Evolutionary conservation across 2,113 vertebrate species (phyloP).

Genomic region (Lucifuga dentata): DNA sequence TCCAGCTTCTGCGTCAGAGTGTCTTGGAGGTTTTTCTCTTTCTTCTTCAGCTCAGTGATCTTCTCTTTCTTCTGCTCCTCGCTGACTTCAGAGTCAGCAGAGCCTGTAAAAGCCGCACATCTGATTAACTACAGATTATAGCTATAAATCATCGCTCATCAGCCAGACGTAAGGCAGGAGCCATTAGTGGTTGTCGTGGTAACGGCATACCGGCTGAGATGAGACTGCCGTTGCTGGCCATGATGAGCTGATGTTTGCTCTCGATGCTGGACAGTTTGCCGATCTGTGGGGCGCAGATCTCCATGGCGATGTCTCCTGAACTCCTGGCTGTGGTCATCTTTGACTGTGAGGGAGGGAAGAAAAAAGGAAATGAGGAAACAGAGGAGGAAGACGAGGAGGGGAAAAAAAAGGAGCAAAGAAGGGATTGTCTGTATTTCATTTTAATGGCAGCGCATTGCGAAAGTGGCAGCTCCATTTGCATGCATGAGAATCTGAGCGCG

Average conservation of each 20-base stretch:
- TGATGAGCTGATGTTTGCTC: slow-evolving; percentile 91
- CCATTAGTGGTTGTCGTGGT: slow-evolving; percentile 1
- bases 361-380: background rate
- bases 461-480: slow-evolving; percentile 45
- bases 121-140: slow-evolving; percentile 20
- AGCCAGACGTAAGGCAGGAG: slow-evolving; percentile 1
- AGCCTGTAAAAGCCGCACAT: slow-evolving; percentile 80
- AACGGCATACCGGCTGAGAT: slow-evolving; percentile 90
- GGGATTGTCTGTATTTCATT: slow-evolving; percentile 46
- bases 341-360: slow-evolving; percentile 78
- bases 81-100: slow-evolving; percentile 91
- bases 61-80: slow-evolving; percentile 97
- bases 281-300: slow-evolving; percentile 84
- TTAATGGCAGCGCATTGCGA: slow-evolving; percentile 47
- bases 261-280: slow-evolving; percentile 86
- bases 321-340: slow-evolving; percentile 93
- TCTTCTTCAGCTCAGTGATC: slow-evolving; percentile 91
- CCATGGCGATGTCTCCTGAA: slow-evolving; percentile 93
- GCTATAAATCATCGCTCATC: slow-evolving; percentile 36
- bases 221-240: slow-evolving; percentile 96
- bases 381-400: background rate
- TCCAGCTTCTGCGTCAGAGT: slow-evolving; percentile 89
- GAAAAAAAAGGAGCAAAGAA: slow-evolving; percentile 1
- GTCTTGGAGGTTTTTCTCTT: slow-evolving; percentile 90
- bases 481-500: slow-evolving; percentile 17